Percentiles rank a stretch among this genome's conserved stretches.
Conservation (phyloP, 1,140 invertebrate genomes). For the Glossosoma conforme region DNA sequence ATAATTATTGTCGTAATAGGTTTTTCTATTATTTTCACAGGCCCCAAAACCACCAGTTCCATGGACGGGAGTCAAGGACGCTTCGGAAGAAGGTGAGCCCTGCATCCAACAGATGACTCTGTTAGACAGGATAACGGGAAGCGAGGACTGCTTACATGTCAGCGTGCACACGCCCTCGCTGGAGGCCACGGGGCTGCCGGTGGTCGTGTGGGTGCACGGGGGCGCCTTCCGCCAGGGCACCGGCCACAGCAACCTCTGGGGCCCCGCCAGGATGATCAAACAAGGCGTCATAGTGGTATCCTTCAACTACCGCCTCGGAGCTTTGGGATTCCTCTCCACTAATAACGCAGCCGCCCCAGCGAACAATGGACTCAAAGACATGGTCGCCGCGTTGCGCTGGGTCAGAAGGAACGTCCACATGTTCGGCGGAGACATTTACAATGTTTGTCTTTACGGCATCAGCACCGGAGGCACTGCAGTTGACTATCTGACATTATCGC, state of each 20-base stretch:
- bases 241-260: constrained; percentile 48
- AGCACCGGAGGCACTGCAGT: constrained; percentile 45
- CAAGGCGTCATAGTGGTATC: constrained; percentile 62
- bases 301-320: constrained; percentile 62
- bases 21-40: constrained; percentile 33
- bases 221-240: constrained; percentile 57
- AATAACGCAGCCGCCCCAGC: constrained; percentile 53
- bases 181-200: constrained; percentile 42
- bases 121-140: constrained; percentile 28
- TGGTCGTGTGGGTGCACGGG: constrained; percentile 63
- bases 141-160: constrained; percentile 38
- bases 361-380: constrained; percentile 57
- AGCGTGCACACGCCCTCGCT: constrained; percentile 37
- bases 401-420: constrained; percentile 50
- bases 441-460: constrained; percentile 46
- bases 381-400: constrained; percentile 54
- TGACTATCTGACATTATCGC: constrained; percentile 42
- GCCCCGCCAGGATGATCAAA: constrained; percentile 59
- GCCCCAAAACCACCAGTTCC: constrained; percentile 42
- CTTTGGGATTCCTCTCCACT: constrained; percentile 61
- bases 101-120: constrained; percentile 20
- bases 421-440: constrained; percentile 47
- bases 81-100: constrained; percentile 36
- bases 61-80: constrained; percentile 44
- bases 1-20: neutral